Conservation (phyloP, 2,797 vertebrate species). For the Phrynocephalus vlangalii region DNA sequence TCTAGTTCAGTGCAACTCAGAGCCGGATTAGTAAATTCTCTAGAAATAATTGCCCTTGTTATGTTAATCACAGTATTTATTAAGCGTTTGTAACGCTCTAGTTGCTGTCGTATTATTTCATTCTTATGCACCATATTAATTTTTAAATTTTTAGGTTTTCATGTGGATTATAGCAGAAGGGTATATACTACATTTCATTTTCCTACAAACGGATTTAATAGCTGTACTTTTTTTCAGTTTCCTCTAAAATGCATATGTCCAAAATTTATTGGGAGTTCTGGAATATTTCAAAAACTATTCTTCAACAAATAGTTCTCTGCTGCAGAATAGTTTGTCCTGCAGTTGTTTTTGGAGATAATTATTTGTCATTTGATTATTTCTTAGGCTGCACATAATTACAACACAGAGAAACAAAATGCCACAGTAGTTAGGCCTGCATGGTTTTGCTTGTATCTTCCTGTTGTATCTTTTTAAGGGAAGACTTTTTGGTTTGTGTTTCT, state of each 20-base stretch:
- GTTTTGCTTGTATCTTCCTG: no score
- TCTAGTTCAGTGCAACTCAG: no score
- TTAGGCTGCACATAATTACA: neutral
- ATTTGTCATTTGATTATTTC: neutral
- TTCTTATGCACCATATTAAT: no score
- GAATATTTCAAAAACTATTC: neutral
- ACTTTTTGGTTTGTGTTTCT: conserved; percentile 16
- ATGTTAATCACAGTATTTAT: no score
- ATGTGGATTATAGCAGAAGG: neutral
- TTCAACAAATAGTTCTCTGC: neutral
- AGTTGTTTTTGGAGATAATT: neutral
- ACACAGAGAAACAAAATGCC: neutral
- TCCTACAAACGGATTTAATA: neutral
- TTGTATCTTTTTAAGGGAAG: no score
- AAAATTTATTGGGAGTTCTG: neutral
- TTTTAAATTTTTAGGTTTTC: no score
- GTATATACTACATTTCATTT: neutral
- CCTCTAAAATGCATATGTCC: neutral
- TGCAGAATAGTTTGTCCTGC: neutral
- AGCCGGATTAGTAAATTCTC: no score
- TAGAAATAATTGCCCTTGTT: no score
- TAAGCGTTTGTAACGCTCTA: no score
- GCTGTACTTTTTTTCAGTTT: neutral
- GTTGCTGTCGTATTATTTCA: no score
- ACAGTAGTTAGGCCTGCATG: neutral